phyloP scores from a whole-genome alignment of 2,113 vertebrate species.

The Nibea albiflora region DNA sequence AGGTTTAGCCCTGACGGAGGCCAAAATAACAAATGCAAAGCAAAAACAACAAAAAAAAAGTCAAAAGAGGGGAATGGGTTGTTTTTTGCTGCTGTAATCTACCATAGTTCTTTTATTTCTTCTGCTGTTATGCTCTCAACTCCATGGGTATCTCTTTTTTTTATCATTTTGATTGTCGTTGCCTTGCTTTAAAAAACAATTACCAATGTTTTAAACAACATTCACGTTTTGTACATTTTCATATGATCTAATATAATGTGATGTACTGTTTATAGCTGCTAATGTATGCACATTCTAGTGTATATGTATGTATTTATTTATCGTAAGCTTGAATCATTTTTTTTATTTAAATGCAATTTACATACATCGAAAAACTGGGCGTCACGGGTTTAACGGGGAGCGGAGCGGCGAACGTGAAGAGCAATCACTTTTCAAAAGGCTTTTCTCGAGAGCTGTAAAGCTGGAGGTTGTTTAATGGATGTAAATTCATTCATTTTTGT shows the following conservation, averaged over 20 bases:
- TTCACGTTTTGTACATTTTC: slow-evolving; percentile 99
- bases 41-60: slow-evolving; percentile 66
- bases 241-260: slow-evolving; percentile 97
- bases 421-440: slow-evolving; percentile 82
- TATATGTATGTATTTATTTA: slow-evolving; percentile 95
- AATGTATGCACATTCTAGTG: slow-evolving; percentile 95
- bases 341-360: slow-evolving; percentile 88
- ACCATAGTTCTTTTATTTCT: slow-evolving; percentile 72
- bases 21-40: slow-evolving; percentile 53
- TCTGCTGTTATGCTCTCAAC: slow-evolving; percentile 72
- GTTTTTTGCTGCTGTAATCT: slow-evolving; percentile 91
- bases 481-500: slow-evolving; percentile 91
- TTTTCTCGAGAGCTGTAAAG: slow-evolving; percentile 82
- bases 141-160: slow-evolving; percentile 67
- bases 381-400: slow-evolving; percentile 61
- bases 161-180: slow-evolving; percentile 79
- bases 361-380: slow-evolving; percentile 75
- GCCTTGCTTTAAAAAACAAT: slow-evolving; percentile 93
- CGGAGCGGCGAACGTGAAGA: slow-evolving; percentile 73
- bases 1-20: slow-evolving; percentile 82
- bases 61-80: slow-evolving; percentile 79
- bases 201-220: slow-evolving; percentile 92
- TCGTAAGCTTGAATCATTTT: slow-evolving; percentile 88
- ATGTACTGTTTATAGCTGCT: slow-evolving; percentile 98
- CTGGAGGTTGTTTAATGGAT: slow-evolving; percentile 90